Evolutionary conservation across 2,888 invertebrate species (phyloP), one percentile per base, ranked within the genome.

Genomic region (Agriopis aurantiaria): DNA sequence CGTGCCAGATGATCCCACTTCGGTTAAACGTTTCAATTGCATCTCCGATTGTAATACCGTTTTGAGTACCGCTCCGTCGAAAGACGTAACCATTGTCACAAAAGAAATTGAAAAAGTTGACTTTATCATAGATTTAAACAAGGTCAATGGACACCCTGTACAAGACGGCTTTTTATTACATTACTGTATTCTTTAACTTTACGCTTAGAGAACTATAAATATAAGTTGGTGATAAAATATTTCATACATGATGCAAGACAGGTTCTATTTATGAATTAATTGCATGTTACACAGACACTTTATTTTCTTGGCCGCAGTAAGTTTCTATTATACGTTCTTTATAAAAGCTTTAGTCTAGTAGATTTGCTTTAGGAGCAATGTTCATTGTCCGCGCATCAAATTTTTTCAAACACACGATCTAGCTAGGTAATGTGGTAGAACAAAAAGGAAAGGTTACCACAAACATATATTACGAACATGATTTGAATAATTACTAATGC

Each of bases 401-500:
- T 71, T 71, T 33, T 72, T 74, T 64, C 64, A 60, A 66, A 75
- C 66, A 58, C 72, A 74, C 68, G 75, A 85, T 87, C 85, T 85
- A 79, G 78, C 85, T 85, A 84, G 0, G 33, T 41, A 41, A 82
- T 76, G 71, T 75, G 80, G 81, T 79, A 71, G 80, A 82, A 79
- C 80, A 86, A 84, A 87, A 86, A 82, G 58, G 80, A 86, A 86
- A 83, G 81, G 80, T 83, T 82, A 77, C 78, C 80, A 80, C 82
- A 80, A 81, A 82, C 77, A 75, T 76, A 72, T 78, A 83, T 86
- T 85, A 86, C 82, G 81, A 80, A 79, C 77, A 79, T 72, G 80
- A 88, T 91, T 89, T 87, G 82, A 89, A 89, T 90, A 90, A 90
- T 88, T 83, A 88, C 83, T 82, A 81, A 82, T 84, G 84, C 83